These are phyloP conservation scores for Erebia epiphron DNA, from an alignment of 2,888 invertebrate genomes.

Conservation along the genomic window DNA sequence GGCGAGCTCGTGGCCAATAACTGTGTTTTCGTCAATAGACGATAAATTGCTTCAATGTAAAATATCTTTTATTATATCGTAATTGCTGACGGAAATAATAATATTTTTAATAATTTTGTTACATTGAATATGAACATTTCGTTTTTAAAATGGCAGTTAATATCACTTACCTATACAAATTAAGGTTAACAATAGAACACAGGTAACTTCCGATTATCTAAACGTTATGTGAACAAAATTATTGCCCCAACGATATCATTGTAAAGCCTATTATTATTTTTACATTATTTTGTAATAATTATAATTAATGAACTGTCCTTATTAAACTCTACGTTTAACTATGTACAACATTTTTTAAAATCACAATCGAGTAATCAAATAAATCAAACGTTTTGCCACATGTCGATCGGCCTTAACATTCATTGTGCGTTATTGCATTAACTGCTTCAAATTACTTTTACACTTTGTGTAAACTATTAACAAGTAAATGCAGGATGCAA, in stretches of 20 bases:
- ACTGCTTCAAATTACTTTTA: slow-evolving; percentile 14
- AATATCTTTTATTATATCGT: slow-evolving; percentile 42
- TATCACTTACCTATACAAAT: slow-evolving; percentile 78
- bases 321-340: slow-evolving; percentile 34
- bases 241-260: slow-evolving; percentile 61
- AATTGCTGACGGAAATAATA: slow-evolving; percentile 40
- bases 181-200: slow-evolving; percentile 61
- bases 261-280: slow-evolving; percentile 42
- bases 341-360: slow-evolving; percentile 44
- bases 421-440: slow-evolving; percentile 57
- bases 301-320: slow-evolving; percentile 42
- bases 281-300: slow-evolving; percentile 18
- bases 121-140: slow-evolving; percentile 54
- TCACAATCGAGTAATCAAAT: slow-evolving; percentile 49
- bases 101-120: slow-evolving; percentile 48
- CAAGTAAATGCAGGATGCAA: background rate
- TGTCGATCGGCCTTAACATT: slow-evolving; percentile 58
- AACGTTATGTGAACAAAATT: slow-evolving; percentile 54
- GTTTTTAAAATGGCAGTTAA: slow-evolving; percentile 74
- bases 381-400: slow-evolving; percentile 55
- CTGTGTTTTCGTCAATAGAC: slow-evolving; percentile 43
- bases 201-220: slow-evolving; percentile 49
- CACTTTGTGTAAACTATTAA: background rate
- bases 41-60: slow-evolving; percentile 38
- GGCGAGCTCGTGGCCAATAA: slow-evolving; percentile 30